Conservation (phyloP, 23 tunicate species). For the Botrylloides violaceus region DNA sequence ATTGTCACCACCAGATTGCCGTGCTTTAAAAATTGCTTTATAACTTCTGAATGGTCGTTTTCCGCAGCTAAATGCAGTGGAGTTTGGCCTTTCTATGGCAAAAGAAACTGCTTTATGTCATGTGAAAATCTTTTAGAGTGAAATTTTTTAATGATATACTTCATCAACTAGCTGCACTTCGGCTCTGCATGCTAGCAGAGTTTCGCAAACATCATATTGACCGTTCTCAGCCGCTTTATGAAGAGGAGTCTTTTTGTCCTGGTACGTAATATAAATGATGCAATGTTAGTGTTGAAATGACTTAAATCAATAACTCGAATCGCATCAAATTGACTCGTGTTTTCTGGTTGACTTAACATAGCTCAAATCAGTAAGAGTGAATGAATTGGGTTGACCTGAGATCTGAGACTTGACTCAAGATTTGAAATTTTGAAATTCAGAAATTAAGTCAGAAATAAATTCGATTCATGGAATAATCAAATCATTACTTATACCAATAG, state of each 20-base stretch:
- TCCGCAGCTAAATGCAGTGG: conserved; percentile 86
- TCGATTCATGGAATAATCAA: too few species aligned
- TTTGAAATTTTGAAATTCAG: too few species aligned
- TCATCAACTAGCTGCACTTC: conserved; percentile 65
- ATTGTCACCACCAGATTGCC: conserved; percentile 53
- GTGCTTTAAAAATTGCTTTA: conserved; percentile 60
- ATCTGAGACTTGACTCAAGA: too few species aligned
- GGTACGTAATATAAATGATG: too few species aligned
- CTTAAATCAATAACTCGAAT: too few species aligned
- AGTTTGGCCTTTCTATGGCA: conserved; percentile 68
- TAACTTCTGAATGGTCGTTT: conserved; percentile 90
- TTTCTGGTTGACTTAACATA: too few species aligned
- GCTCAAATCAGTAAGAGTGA: too few species aligned
- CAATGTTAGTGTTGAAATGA: too few species aligned
- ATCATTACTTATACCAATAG: too few species aligned
- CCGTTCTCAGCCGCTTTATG: conserved; percentile 96
- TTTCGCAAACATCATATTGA: conserved; percentile 66
- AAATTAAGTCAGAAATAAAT: too few species aligned
- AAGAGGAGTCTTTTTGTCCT: conserved; percentile 91
- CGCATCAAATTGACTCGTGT: too few species aligned
- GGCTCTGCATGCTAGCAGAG: conserved; percentile 56
- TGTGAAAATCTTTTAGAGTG: background rate
- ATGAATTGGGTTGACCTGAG: too few species aligned
- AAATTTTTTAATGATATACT: conserved; percentile 27
- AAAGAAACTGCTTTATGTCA: background rate